Evolutionary conservation across 2,888 invertebrate species (phyloP).

Genomic region (Apamea sordens): DNA sequence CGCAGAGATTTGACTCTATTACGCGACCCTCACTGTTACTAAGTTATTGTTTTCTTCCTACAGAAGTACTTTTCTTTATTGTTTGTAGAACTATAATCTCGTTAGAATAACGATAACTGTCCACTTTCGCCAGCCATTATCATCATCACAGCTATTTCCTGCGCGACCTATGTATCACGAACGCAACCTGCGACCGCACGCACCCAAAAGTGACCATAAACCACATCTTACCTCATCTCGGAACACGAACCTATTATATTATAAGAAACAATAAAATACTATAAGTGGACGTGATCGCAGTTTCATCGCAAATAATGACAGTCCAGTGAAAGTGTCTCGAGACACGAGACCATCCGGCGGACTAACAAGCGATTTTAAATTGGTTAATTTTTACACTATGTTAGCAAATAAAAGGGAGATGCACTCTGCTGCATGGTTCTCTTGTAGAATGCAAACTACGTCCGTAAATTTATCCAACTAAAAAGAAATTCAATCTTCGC

Average conservation of each 20-base stretch:
- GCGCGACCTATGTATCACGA: constrained; percentile 48
- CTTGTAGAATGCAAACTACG: background rate
- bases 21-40: background rate
- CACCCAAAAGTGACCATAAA: constrained; percentile 36
- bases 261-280: constrained; percentile 49
- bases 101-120: constrained; percentile 1
- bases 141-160: constrained; percentile 37
- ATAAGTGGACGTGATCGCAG: constrained; percentile 44
- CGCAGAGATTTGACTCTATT: background rate
- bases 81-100: constrained; percentile 12
- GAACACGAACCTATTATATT: constrained; percentile 16
- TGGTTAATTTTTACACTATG: constrained; percentile 40
- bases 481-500: constrained; percentile 3
- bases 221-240: constrained; percentile 30
- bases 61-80: background rate
- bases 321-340: constrained; percentile 65
- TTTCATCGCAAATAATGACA: constrained; percentile 59
- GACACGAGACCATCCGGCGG: constrained; percentile 48
- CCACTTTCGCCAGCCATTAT: constrained; percentile 52
- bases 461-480: background rate
- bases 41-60: background rate
- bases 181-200: constrained; percentile 38
- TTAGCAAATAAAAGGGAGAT: constrained; percentile 47
- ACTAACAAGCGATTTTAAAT: constrained; percentile 49
- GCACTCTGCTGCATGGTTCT: constrained; percentile 7